phyloP scores from a whole-genome alignment of 1,140 invertebrate species.

The Phymastichus coffea region DNA sequence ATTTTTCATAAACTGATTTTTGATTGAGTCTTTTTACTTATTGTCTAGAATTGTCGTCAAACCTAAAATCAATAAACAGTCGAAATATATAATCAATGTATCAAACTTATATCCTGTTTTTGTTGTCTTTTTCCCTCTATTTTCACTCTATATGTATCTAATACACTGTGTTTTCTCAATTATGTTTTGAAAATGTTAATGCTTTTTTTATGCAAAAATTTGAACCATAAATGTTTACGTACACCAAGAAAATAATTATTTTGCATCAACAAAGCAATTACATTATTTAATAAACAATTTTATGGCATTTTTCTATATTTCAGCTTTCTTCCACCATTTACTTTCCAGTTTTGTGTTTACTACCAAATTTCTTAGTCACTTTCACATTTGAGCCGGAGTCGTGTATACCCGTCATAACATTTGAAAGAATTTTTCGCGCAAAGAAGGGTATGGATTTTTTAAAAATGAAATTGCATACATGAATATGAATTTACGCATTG shows the following conservation, averaged over 20 bases:
- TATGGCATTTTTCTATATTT: conserved; percentile 20
- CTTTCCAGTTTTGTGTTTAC: conserved; percentile 9
- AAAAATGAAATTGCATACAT: background rate
- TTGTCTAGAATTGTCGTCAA: conserved; percentile 35
- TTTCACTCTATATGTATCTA: conserved; percentile 25
- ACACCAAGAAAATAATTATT: background rate
- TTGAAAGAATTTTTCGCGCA: conserved; percentile 14
- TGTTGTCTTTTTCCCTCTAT: conserved; percentile 27
- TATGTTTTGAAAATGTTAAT: conserved; percentile 5
- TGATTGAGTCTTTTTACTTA: conserved; percentile 21
- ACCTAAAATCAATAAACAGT: conserved; percentile 35
- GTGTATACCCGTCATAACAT: conserved; percentile 2
- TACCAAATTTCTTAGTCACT: conserved; percentile 11
- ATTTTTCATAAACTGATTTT: conserved; percentile 18
- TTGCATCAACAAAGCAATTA: conserved; percentile 8
- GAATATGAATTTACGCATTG: conserved; percentile 20
- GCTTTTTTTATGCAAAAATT: conserved; percentile 4
- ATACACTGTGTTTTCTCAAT: conserved; percentile 8
- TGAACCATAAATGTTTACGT: too few relatives aligned
- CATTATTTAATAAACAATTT: conserved; percentile 5
- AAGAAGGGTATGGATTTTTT: background rate
- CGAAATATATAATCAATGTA: conserved; percentile 39
- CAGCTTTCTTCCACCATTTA: conserved; percentile 12
- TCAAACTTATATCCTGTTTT: conserved; percentile 44
- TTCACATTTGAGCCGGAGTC: conserved; percentile 9